Evolutionary conservation across 1,140 invertebrate genomes (phyloP).

Genomic region (Radopholus similis): DNA sequence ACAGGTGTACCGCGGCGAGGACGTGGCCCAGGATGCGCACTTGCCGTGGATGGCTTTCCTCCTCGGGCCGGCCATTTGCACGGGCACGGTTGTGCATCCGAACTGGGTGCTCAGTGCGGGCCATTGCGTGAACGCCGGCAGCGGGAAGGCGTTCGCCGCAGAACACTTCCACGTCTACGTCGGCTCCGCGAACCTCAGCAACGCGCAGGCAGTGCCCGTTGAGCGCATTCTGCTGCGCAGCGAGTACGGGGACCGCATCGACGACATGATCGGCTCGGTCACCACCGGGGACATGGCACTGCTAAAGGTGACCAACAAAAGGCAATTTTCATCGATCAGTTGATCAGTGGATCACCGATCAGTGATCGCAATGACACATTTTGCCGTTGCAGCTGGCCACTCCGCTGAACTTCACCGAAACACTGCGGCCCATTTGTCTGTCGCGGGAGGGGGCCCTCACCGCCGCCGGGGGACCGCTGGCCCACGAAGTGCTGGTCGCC

Average conservation of each 20-base stretch:
- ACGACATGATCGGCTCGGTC: conserved; percentile 14
- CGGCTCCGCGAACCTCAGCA: conserved; percentile 8
- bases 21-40: background rate
- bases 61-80: conserved; percentile 10
- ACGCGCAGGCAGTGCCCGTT: background rate
- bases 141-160: conserved; percentile 1
- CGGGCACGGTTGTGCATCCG: background rate
- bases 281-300: conserved; percentile 12
- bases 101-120: conserved; percentile 10
- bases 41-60: conserved; percentile 18
- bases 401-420: conserved; percentile 12
- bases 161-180: conserved; percentile 5
- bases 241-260: conserved; percentile 11
- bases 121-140: conserved; percentile 15
- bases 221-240: conserved; percentile 9
- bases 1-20: conserved; percentile 11
- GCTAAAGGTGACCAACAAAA: background rate
- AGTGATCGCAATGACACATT: too few relatives aligned
- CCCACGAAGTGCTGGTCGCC: conserved; percentile 8
- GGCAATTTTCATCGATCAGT: background rate
- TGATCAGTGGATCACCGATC: background rate
- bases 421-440: conserved; percentile 7
- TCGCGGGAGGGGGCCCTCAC: background rate
- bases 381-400: background rate
- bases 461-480: background rate